These are phyloP conservation scores for Silurus glanis DNA, from an alignment of 2,113 vertebrate genomes.

Conservation along the genomic window DNA sequence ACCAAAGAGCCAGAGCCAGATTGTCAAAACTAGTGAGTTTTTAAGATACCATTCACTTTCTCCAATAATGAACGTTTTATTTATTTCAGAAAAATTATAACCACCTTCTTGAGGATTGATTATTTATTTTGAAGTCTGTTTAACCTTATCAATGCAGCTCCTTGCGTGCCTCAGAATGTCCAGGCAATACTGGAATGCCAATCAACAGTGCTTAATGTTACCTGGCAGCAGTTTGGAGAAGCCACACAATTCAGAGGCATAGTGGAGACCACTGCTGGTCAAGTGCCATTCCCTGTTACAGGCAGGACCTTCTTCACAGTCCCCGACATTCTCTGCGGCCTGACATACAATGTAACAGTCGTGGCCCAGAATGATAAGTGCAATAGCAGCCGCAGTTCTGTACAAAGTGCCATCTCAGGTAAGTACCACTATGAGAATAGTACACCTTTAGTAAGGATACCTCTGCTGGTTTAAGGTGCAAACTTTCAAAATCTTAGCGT, in stretches of 20 bases:
- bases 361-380: conserved; percentile 63
- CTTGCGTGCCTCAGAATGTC: conserved; percentile 68
- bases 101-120: background rate
- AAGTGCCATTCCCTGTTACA: conserved; percentile 40
- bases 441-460: background rate
- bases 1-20: conserved; percentile 59
- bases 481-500: background rate
- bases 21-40: conserved; percentile 64
- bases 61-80: background rate
- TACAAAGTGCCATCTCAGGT: conserved; percentile 61
- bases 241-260: conserved; percentile 54
- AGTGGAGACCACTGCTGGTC: conserved; percentile 52
- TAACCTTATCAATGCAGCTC: conserved; percentile 60
- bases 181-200: conserved; percentile 61
- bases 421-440: background rate
- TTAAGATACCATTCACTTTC: background rate
- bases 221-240: conserved; percentile 65
- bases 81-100: background rate
- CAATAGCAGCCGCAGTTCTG: conserved; percentile 66
- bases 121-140: background rate
- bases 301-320: conserved; percentile 52
- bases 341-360: conserved; percentile 63
- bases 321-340: conserved; percentile 60
- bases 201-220: conserved; percentile 65
- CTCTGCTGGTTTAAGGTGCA: background rate